Evolutionary conservation across 2,797 vertebrate genomes (phyloP).

Genomic region (Phyllotis vaccarum): DNA sequence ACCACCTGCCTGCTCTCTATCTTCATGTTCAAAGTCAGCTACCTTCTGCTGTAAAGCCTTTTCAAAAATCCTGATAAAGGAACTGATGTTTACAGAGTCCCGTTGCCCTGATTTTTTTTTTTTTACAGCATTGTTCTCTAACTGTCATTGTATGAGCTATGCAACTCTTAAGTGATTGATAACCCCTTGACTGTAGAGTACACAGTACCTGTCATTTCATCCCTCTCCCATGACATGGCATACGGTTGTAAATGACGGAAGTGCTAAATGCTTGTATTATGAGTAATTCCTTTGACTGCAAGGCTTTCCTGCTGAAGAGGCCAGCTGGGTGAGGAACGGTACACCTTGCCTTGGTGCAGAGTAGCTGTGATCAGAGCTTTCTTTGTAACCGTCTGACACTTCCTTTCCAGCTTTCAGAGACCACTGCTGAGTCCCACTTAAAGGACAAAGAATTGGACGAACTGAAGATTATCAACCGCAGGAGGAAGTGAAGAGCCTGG

Average conservation of each 20-base stretch:
- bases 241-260: neutral
- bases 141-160: neutral
- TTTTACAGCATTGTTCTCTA: neutral
- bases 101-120: neutral
- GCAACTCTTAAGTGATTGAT: neutral
- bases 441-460: slow-evolving; percentile 96
- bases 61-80: neutral
- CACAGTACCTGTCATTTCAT: neutral
- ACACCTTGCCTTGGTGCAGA: neutral
- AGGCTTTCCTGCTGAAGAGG: fast-evolving
- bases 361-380: neutral
- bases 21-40: neutral
- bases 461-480: slow-evolving; percentile 91
- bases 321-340: neutral
- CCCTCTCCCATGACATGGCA: too few species aligned
- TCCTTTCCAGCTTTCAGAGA: slow-evolving; percentile 92
- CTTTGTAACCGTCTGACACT: neutral
- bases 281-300: neutral
- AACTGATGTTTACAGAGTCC: neutral
- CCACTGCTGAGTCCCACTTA: slow-evolving; percentile 94
- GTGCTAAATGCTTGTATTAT: neutral
- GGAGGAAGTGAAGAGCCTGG: slow-evolving; percentile 90
- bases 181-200: neutral
- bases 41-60: neutral
- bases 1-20: too few species aligned